Evolutionary conservation across 2,797 vertebrate species (phyloP).

Genomic region (Potorous gilbertii): DNA sequence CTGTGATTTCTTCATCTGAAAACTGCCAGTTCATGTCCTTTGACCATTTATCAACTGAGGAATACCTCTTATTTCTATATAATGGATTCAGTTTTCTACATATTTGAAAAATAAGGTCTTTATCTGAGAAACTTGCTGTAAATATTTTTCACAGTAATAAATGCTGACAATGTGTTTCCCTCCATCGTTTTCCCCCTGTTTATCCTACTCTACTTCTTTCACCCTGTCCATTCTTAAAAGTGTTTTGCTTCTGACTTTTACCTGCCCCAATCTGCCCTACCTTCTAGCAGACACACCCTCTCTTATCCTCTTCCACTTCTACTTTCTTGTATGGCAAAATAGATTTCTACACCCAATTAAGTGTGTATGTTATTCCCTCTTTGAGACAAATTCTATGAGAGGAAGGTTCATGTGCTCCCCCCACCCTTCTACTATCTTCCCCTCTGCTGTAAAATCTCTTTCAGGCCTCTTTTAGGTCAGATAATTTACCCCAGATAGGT

Average conservation of each 20-base stretch:
- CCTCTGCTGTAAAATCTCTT: background rate
- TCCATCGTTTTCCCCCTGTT: background rate
- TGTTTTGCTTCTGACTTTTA: background rate
- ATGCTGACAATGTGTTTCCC: background rate
- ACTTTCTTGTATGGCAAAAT: background rate
- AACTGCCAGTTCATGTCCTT: background rate
- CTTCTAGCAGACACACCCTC: background rate
- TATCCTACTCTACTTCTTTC: background rate
- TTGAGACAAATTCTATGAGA: background rate
- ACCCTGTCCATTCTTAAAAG: background rate
- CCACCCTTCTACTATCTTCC: background rate
- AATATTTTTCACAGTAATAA: background rate
- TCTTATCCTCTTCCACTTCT: background rate
- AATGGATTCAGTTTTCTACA: background rate
- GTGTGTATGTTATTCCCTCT: background rate
- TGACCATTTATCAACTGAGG: background rate
- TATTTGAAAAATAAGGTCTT: background rate
- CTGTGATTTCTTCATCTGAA: background rate
- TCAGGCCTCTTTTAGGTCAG: background rate
- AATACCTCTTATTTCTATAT: background rate
- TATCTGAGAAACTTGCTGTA: background rate
- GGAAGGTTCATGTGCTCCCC: background rate
- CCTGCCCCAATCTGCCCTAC: background rate
- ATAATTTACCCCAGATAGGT: background rate
- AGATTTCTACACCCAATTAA: background rate